These are phyloP conservation scores for Pristionchus arcanus DNA, from an alignment of 2,888 invertebrate species.

Conservation along the genomic window DNA sequence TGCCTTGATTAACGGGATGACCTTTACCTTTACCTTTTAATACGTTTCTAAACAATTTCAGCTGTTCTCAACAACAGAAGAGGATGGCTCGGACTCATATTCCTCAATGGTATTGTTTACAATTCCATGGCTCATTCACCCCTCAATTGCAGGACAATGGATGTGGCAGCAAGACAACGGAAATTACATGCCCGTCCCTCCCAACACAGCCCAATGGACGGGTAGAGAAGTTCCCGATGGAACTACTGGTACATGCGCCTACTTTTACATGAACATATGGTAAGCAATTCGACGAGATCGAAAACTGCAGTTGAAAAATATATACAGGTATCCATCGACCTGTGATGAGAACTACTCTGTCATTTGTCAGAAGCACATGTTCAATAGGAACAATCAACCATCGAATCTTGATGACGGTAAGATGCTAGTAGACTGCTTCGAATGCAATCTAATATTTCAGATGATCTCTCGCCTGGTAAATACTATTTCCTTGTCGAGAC, in stretches of 20 bases:
- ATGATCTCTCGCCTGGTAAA: constrained; percentile 47
- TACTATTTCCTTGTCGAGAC: constrained; percentile 21
- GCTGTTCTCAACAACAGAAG: not conserved
- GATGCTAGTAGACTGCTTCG: not conserved
- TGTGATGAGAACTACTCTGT: constrained; percentile 12
- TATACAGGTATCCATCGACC: not conserved
- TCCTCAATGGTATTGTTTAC: not conserved
- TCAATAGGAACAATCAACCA: constrained; percentile 62
- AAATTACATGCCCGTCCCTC: not conserved
- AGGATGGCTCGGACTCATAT: constrained; percentile 37
- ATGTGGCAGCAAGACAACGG: not conserved
- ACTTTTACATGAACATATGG: constrained; percentile 26
- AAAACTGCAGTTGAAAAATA: not conserved
- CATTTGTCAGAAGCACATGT: constrained; percentile 70
- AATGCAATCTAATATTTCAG: not conserved
- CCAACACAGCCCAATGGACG: not conserved
- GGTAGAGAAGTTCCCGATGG: not conserved
- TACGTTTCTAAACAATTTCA: not conserved
- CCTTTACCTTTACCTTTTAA: no score
- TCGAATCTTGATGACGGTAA: constrained; percentile 63
- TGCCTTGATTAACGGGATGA: no score
- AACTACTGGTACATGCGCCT: constrained; percentile 23
- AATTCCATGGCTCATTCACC: not conserved
- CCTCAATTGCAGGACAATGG: not conserved
- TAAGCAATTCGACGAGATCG: not conserved